Evolutionary conservation across 2,888 invertebrate genomes (phyloP).

Genomic region (Leucoma salicis): DNA sequence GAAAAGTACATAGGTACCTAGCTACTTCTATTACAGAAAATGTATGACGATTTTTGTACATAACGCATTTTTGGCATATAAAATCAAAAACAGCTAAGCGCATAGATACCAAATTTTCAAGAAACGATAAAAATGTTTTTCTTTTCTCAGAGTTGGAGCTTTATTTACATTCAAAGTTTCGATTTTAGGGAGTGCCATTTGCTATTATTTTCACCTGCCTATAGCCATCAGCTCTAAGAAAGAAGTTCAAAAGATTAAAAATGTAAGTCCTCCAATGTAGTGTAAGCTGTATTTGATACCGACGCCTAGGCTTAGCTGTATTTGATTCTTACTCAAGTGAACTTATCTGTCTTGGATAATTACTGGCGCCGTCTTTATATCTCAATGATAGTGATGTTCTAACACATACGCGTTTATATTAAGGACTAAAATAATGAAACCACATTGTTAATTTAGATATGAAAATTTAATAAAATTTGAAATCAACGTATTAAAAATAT

Average conservation of each 20-base stretch:
- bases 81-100: too few relatives aligned
- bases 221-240: neutral
- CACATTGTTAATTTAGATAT: too few relatives aligned
- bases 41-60: too few relatives aligned
- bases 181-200: neutral
- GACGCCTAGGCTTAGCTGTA: too few relatives aligned
- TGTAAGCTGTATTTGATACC: too few relatives aligned
- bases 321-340: too few relatives aligned
- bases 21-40: too few relatives aligned
- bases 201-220: neutral
- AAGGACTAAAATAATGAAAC: neutral
- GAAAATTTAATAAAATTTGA: neutral
- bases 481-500: neutral
- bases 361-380: neutral
- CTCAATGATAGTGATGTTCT: conserved; percentile 2
- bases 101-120: too few relatives aligned
- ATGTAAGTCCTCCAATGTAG: neutral
- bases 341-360: neutral
- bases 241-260: neutral
- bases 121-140: too few relatives aligned
- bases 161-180: neutral
- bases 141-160: neutral
- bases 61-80: too few relatives aligned
- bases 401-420: neutral
- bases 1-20: too few relatives aligned